Base-by-base conservation (phyloP, 2,113 vertebrate species). In the Pituophis catenifer region DNA sequence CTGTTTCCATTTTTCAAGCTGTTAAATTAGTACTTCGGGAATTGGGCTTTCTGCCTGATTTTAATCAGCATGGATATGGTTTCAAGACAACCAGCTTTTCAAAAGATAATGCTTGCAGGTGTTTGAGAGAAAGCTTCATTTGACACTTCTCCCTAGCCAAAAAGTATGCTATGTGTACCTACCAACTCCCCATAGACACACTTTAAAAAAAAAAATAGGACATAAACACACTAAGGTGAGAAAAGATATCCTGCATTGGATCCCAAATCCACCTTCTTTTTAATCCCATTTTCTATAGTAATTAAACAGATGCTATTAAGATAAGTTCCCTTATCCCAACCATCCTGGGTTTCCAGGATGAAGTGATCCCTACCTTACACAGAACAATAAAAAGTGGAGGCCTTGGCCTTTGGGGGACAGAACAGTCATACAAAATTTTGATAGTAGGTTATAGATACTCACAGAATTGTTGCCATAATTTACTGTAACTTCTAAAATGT, bases 11-110 rank as follows among this genome's bases (percentile, higher is more conserved):
- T 95, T 59, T 87, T 95, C 93, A 95, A 95, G 62, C 62, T 95
- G 70, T 89, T 95, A 94, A 97, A 96, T 95, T 95, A 94, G 90
- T 94, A 94, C 94, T 94, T 94, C 33, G 92, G 93, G 94, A 97
- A 93, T 0, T 93, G 89, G 93, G 92, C 62, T 93, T 90, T 95
- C 70, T 95, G 93, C 54, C 94, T 95, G 92, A 94, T 89, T 92
- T 94, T 96, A 96, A 95, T 95, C 94, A 94, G 70, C 85, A 88
- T 91, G 48, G 92, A 58, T 95, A 95, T 94, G 92, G 65, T 57
- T 96, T 97, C 95, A 65, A 88, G 86, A 65, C 91, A 96, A 91
- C 58, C 38, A 88, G 5, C 55, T 11, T 93, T 95, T 95, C 54
- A 95, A 93, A 59, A 93, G 62, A 91, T 9, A 33, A 91, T 94